phyloP scores from a whole-genome alignment of 1,140 invertebrate genomes.

The Drosophila oshimai region DNA sequence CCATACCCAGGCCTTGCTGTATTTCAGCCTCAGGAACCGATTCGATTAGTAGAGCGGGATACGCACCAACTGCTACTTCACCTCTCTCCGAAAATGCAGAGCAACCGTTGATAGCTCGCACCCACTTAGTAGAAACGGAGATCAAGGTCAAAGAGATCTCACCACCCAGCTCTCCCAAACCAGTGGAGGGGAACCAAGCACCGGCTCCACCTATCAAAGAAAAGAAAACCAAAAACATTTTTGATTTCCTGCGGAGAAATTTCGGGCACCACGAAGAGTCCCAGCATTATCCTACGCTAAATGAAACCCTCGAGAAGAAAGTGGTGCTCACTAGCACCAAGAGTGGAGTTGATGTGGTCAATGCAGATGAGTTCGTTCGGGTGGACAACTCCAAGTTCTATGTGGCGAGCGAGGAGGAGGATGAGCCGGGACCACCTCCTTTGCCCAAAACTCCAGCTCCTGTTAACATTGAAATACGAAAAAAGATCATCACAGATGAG shows the following conservation, averaged over 20 bases:
- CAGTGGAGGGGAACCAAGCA: not conserved
- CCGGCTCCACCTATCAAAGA: constrained; percentile 34
- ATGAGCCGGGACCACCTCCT: constrained; percentile 46
- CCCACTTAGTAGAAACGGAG: constrained; percentile 74
- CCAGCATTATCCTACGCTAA: constrained; percentile 47
- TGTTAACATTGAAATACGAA: constrained; percentile 74
- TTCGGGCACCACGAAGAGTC: constrained; percentile 68
- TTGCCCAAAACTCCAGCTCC: constrained; percentile 70
- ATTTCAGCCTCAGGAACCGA: constrained; percentile 64
- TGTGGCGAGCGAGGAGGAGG: constrained; percentile 45
- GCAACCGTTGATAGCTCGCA: constrained; percentile 59
- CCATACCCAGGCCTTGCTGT: constrained; percentile 71
- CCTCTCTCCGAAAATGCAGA: constrained; percentile 6
- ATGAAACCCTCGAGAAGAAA: constrained; percentile 65
- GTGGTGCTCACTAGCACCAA: constrained; percentile 68
- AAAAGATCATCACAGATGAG: constrained; percentile 72
- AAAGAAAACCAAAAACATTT: constrained; percentile 80
- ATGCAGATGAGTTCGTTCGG: constrained; percentile 53
- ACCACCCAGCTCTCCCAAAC: constrained; percentile 42
- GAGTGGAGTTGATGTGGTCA: constrained; percentile 67
- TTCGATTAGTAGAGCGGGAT: constrained; percentile 63
- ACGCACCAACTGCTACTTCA: constrained; percentile 16
- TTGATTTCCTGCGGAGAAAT: constrained; percentile 77
- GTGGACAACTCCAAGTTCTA: constrained; percentile 81
- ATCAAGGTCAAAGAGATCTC: constrained; percentile 68